A percentile compares a stretch with the other conserved stretches of the same genome.
phyloP scores from a whole-genome alignment of 2,113 vertebrate genomes.

The Bubo blakistoni region DNA sequence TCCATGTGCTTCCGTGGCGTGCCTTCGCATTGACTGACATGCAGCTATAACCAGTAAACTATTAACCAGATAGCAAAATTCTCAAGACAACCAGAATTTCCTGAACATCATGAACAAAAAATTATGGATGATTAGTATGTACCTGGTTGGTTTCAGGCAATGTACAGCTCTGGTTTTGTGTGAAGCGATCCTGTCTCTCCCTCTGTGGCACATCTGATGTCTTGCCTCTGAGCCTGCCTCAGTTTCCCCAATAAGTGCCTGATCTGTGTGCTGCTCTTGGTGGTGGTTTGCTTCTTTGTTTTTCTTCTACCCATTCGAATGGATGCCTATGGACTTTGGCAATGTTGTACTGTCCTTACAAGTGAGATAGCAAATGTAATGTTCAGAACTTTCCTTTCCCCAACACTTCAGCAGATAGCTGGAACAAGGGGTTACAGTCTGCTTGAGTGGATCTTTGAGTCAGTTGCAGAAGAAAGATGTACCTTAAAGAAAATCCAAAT shows the following conservation, averaged over 20 bases:
- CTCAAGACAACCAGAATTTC: background rate
- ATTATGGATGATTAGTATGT: background rate
- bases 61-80: background rate
- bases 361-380: background rate
- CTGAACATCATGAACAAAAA: background rate
- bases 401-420: background rate
- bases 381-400: background rate
- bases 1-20: background rate
- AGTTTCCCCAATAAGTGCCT: background rate
- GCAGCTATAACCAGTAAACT: background rate
- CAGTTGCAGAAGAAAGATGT: background rate
- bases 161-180: background rate
- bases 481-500: background rate
- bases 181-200: background rate
- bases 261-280: background rate
- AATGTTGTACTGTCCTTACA: background rate
- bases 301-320: background rate
- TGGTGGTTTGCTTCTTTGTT: background rate
- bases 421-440: background rate
- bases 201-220: background rate
- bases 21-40: background rate
- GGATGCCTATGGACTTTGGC: background rate
- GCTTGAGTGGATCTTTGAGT: background rate
- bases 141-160: background rate
- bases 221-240: background rate